These are phyloP conservation scores for Lepidostoma basale DNA, from an alignment of 1,140 invertebrate species.

Conservation along the genomic window DNA sequence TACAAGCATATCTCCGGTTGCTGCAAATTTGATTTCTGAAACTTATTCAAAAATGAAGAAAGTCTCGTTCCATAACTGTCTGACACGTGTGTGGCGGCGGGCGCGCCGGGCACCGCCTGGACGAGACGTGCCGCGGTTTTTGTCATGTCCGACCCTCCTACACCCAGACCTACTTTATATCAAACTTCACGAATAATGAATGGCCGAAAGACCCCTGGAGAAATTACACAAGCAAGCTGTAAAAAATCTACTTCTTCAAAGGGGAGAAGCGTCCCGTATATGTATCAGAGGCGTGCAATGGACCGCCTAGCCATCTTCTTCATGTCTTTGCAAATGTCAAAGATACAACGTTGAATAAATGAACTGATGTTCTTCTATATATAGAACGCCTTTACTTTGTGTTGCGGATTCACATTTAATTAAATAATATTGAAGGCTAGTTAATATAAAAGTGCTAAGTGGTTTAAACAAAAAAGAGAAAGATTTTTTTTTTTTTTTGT, in stretches of 20 bases:
- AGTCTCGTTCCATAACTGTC: background rate
- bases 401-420: too few species aligned
- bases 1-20: too few species aligned
- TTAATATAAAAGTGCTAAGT: too few species aligned
- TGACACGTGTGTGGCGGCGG: background rate
- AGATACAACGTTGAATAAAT: too few species aligned
- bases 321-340: too few species aligned
- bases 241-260: constrained; percentile 17
- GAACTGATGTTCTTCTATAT: too few species aligned
- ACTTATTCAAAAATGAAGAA: background rate
- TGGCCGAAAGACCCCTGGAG: constrained; percentile 11
- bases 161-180: constrained; percentile 16
- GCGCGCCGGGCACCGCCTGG: constrained; percentile 11
- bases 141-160: constrained; percentile 18
- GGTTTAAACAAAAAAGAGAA: too few species aligned
- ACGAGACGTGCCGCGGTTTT: constrained; percentile 37
- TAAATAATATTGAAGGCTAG: too few species aligned
- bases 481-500: too few species aligned
- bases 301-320: too few species aligned
- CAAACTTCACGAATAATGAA: constrained; percentile 23
- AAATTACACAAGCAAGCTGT: constrained; percentile 16
- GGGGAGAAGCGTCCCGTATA: background rate
- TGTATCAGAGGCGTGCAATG: background rate
- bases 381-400: too few species aligned
- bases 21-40: too few species aligned